A percentile compares a stretch with the other conserved stretches of the same genome.
phyloP scores from a whole-genome alignment of 2,113 vertebrate species.

The Macrotus californicus region DNA sequence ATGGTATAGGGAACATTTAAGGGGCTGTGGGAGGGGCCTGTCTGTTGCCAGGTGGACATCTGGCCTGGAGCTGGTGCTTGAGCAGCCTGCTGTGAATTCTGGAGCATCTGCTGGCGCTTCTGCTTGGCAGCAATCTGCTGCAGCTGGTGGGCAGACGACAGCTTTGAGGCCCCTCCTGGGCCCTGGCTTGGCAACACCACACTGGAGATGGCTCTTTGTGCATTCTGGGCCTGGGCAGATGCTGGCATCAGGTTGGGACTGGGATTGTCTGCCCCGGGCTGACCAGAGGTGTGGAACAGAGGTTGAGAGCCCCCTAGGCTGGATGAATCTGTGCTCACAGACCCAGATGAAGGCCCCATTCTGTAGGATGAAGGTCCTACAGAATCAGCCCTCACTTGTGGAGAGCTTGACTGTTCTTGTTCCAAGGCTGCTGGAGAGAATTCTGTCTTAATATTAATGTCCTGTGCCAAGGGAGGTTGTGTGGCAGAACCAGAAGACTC shows the following conservation, averaged over 20 bases:
- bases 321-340: constrained; percentile 84
- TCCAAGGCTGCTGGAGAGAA: constrained; percentile 91
- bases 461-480: constrained; percentile 82
- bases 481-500: constrained; percentile 83
- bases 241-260: constrained; percentile 78
- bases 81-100: constrained; percentile 81
- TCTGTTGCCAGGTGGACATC: constrained; percentile 87
- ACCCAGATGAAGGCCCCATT: constrained; percentile 83
- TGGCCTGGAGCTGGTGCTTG: constrained; percentile 81
- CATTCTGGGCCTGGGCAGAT: constrained; percentile 81
- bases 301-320: constrained; percentile 81
- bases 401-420: constrained; percentile 89
- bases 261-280: constrained; percentile 77
- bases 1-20: constrained; percentile 84
- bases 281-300: constrained; percentile 78
- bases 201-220: constrained; percentile 78
- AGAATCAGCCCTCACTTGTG: constrained; percentile 87
- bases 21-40: constrained; percentile 86
- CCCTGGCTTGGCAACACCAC: constrained; percentile 89
- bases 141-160: constrained; percentile 91
- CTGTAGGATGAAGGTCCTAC: constrained; percentile 77
- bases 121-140: constrained; percentile 89
- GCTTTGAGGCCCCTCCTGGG: constrained; percentile 86
- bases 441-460: constrained; percentile 91
- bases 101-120: constrained; percentile 85